Conservation (phyloP, 2,797 vertebrate genomes). For the Ciconia nigra region DNA sequence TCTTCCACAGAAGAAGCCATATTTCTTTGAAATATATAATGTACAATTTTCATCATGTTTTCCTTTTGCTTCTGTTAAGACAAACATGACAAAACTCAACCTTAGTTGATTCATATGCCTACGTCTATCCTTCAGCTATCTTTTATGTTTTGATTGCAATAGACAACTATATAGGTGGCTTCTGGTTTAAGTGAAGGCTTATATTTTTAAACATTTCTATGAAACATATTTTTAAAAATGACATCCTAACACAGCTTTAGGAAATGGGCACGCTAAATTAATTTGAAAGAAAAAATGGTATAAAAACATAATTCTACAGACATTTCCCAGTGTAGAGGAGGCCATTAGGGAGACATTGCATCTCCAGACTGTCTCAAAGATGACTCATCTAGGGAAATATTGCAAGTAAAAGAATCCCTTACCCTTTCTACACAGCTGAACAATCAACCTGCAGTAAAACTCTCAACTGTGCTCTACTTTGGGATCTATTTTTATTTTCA, state of each 20-base stretch:
- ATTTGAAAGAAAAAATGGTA: background rate
- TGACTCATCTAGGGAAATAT: background rate
- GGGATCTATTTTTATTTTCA: background rate
- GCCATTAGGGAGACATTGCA: background rate
- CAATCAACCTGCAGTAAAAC: background rate
- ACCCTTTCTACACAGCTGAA: background rate
- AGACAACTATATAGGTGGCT: background rate
- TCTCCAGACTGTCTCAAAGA: background rate
- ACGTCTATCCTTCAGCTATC: background rate
- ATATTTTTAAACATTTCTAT: background rate
- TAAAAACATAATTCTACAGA: background rate
- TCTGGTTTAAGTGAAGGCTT: background rate
- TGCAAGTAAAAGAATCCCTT: background rate
- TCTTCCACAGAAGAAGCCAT: background rate
- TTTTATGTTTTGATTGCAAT: background rate
- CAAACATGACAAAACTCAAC: background rate
- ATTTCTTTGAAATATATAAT: background rate
- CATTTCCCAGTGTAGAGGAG: background rate
- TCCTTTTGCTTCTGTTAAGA: background rate
- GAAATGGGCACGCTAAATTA: background rate
- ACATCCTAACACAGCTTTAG: background rate
- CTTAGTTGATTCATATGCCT: background rate
- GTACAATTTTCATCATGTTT: background rate
- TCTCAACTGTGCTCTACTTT: background rate
- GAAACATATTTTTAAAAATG: background rate